phyloP scores from a whole-genome alignment of 2,797 vertebrate genomes.

The Coccyzus lansbergi region DNA sequence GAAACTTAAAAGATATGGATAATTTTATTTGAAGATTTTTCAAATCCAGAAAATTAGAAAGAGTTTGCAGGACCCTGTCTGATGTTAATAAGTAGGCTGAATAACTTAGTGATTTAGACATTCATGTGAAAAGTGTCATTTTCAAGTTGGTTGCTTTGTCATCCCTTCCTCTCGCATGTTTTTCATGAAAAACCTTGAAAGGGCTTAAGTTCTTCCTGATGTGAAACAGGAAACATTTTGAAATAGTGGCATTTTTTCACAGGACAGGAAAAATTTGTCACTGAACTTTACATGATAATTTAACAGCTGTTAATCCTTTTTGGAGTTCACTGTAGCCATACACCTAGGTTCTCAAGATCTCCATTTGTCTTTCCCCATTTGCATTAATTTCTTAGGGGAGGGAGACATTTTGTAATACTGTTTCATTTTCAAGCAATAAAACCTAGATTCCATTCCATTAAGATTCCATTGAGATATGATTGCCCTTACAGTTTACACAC shows the following conservation, averaged over 20 bases:
- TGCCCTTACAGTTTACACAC: background rate
- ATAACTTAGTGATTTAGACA: background rate
- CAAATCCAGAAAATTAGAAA: background rate
- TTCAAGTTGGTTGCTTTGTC: background rate
- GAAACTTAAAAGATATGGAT: background rate
- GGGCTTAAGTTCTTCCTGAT: conserved; percentile 28
- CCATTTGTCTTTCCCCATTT: background rate
- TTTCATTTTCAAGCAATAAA: background rate
- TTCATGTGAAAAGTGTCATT: background rate
- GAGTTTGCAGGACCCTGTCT: background rate
- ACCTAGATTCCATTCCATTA: background rate
- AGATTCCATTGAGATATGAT: background rate
- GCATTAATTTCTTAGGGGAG: background rate
- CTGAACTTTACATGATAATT: background rate
- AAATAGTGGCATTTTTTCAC: conserved; percentile 48
- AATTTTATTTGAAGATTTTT: background rate
- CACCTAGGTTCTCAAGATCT: background rate
- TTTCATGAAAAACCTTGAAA: conserved; percentile 9
- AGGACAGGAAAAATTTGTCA: conserved; percentile 37
- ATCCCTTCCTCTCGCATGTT: background rate
- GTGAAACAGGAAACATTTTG: conserved; percentile 54
- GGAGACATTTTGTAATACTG: background rate
- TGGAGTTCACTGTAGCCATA: background rate
- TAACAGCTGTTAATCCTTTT: background rate
- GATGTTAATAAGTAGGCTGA: background rate